A percentile compares a stretch with the other conserved stretches of the same genome.
Evolutionary conservation across 2,888 invertebrate species (phyloP).

Genomic region (Ophion slaviceki): DNA sequence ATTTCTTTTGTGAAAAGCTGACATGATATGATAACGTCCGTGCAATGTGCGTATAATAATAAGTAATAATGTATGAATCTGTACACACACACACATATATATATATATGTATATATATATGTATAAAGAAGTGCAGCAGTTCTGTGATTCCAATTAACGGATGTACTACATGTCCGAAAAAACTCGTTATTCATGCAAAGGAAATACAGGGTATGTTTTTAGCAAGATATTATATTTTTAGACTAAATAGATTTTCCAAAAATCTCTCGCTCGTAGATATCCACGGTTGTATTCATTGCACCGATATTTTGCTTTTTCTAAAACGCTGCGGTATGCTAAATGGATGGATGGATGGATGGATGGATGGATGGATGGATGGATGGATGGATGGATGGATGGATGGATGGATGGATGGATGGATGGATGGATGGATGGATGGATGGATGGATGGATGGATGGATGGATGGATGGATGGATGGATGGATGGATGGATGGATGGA

Average conservation of each 20-base stretch:
- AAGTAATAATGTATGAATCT: slow-evolving; percentile 15
- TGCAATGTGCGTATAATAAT: slow-evolving; percentile 20
- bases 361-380: no score
- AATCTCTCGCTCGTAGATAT: not conserved
- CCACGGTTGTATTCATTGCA: not conserved
- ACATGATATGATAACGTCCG: slow-evolving; percentile 55
- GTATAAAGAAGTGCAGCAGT: not conserved
- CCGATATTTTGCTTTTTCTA: not conserved
- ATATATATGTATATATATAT: not conserved
- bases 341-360: no score
- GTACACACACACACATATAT: not conserved
- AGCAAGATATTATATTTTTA: slow-evolving; percentile 3
- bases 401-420: no score
- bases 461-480: no score
- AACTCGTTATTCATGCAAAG: slow-evolving; percentile 12
- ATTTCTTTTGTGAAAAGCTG: slow-evolving; percentile 52
- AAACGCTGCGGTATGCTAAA: no score
- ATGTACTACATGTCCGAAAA: not conserved
- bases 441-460: no score
- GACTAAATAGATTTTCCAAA: not conserved
- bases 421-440: no score
- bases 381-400: no score
- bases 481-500: no score
- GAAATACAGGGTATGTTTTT: not conserved
- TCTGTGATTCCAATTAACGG: not conserved